Base-by-base conservation (phyloP, 2,113 vertebrate species). In the Elachura formosa region DNA sequence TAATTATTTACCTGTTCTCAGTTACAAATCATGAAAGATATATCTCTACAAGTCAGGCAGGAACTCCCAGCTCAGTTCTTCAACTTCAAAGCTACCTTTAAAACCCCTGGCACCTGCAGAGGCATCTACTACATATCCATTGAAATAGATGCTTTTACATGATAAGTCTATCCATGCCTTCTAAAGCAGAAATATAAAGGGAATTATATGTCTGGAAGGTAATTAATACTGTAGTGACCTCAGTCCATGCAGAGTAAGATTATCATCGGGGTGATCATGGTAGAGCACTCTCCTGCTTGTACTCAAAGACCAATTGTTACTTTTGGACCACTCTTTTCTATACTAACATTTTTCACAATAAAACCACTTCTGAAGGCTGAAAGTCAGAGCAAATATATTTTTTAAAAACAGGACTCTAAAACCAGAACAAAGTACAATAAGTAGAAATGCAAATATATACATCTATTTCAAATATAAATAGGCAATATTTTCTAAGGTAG, bases 1-100 rank as follows among this genome's bases (percentile, higher is more conserved):
- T 79, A 87, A 87, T 94, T 93, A 96, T 63, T 96, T 95, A 93
- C 84, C 63, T 83, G 51, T 87, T 95, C 89, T 94, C 89, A 85
- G 81, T 73, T 87, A 95, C 63, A 17, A 66, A 93, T 62, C 71
- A 85, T n/a, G 67, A 89, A 94, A 94, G 94, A 87, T 62, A 1
- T 29, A 87, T 85, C 89, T 95, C 84, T 87, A 74, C 61, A 79
- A 89, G 84, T 87, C 78, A 83, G 81, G 89, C 93, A 93, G 89
- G 87, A 94, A 89, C 63, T 85, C 78, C 89, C 74, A 91, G 80
- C 63, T 94, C 75, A 66, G 55, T 76, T 92, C 67, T 72, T 74
- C 83, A 87, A 84, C 79, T 96, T 96, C 92, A 96, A 96, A 96
- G 92, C 71, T 46, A 38, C 38, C 62, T 88, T 69, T 83, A 85